Evolutionary conservation across 2,797 vertebrate genomes (phyloP).

Genomic region (Malurus splendens): DNA sequence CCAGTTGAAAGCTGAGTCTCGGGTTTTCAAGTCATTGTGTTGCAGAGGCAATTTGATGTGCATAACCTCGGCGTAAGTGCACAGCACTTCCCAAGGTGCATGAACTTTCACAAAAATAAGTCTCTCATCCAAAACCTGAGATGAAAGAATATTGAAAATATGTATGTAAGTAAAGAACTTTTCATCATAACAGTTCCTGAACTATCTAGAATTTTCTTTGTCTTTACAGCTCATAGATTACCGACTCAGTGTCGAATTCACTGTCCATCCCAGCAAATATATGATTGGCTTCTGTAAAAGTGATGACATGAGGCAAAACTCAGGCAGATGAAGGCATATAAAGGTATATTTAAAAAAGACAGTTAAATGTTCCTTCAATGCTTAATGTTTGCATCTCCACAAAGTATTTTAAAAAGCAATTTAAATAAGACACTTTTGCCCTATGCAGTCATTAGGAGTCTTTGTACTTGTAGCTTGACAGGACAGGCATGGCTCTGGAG

Average conservation of each 20-base stretch:
- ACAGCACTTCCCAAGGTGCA: constrained; percentile 87
- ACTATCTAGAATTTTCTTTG: not conserved
- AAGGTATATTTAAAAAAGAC: not conserved
- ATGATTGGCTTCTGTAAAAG: not conserved
- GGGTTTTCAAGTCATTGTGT: constrained; percentile 75
- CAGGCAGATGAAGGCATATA: not conserved
- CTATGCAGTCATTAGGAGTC: rapidly evolving
- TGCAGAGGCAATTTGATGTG: constrained; percentile 89
- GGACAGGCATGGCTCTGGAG: not conserved
- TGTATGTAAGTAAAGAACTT: not conserved
- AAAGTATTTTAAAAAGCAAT: not conserved
- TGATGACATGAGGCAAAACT: not conserved
- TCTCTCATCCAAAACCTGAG: constrained; percentile 80
- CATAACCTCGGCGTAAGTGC: constrained; percentile 85
- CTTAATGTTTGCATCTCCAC: not conserved
- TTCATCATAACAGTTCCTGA: not conserved
- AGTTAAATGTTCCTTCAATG: not conserved
- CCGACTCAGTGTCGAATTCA: not conserved
- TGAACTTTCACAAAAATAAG: constrained; percentile 86
- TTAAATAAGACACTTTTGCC: not conserved
- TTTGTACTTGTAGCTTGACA: not conserved
- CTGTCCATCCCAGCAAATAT: not conserved
- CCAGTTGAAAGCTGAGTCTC: constrained; percentile 75
- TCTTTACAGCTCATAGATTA: not conserved
- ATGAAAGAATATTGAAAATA: constrained; percentile 5